Percentiles rank a stretch among this genome's conserved stretches.
These are phyloP conservation scores for Aphidoletes aphidimyza DNA, from an alignment of 2,888 invertebrate genomes.

Conservation along the genomic window DNA sequence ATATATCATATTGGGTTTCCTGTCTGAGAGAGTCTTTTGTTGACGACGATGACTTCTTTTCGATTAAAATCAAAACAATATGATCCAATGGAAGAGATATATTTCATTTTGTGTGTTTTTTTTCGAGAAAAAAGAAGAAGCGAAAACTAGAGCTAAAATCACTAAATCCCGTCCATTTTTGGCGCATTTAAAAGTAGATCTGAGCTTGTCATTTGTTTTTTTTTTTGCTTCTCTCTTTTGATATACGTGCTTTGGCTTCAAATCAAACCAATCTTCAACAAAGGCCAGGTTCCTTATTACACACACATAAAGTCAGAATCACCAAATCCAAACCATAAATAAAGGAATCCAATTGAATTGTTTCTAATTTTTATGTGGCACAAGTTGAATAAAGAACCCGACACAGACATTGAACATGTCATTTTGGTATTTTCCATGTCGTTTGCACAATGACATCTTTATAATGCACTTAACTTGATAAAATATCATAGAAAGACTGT, in stretches of 20 bases:
- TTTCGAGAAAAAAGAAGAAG: background rate
- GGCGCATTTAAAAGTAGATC: background rate
- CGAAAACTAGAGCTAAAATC: background rate
- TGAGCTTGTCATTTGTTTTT: background rate
- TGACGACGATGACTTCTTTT: background rate
- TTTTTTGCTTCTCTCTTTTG: background rate
- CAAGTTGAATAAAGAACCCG: background rate
- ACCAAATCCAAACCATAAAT: background rate
- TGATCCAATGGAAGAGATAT: background rate
- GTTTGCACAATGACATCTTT: constrained; percentile 6
- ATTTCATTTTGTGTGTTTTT: too few relatives aligned
- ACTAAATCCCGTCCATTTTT: background rate
- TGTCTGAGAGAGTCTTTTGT: constrained; percentile 53
- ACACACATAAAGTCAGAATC: background rate
- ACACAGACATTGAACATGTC: background rate
- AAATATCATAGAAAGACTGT: constrained; percentile 42
- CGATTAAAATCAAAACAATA: background rate
- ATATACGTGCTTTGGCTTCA: background rate
- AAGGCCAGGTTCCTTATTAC: constrained; percentile 10
- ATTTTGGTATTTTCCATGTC: background rate
- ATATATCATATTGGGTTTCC: constrained; percentile 15
- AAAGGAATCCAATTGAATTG: constrained; percentile 16
- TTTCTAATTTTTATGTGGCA: constrained; percentile 48
- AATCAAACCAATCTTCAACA: background rate
- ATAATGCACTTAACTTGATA: constrained; percentile 49